Evolutionary conservation across 2,797 vertebrate species (phyloP), one percentile per base, ranked within the genome.

Genomic region (Danionella dracula): DNA sequence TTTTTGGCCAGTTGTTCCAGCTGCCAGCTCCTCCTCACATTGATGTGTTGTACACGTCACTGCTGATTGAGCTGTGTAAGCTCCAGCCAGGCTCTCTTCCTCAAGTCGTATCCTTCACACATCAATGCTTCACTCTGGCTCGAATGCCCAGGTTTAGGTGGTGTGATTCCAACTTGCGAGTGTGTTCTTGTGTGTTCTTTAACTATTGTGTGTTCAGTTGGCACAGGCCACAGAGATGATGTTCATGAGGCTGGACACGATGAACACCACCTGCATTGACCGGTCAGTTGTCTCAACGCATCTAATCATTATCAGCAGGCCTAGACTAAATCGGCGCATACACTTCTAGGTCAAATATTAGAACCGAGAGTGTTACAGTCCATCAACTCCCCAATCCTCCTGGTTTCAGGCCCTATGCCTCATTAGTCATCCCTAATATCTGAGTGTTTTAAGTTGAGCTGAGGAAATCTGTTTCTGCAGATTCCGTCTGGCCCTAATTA

Each of bases 211-310:
- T 46, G 9, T 56, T 13, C 44, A 99, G 97, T 84, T 99, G 75
- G 97, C 96, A 2, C 96, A 99, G 86, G 95, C 93, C 56, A 96
- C 96, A 20, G 96, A 99, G 88, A 99, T 99, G 97, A 82, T 99
- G 41, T 99, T 98, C 76, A 97, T 96, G 93, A 91, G 96, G 51
- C 86, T 99, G 87, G 97, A 99, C 81, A 93, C 92, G 0, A 99
- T 99, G 97, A 99, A 98, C 82, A 95, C 94, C 29, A 89, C 85
- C 5, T 98, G 97, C 64, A 88, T 95, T 73, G 97, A 99, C 85
- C 86, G 95, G 96, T 98, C 59, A 71, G 76, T 35, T 10, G 1
- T 4, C 1, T 8, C 1, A 35, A 35, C 23, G 23, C 23, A n/a
- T n/a, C n/a, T n/a, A n/a, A n/a, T n/a, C n/a, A n/a, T n/a, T n/a